Percentiles rank a stretch among this genome's conserved stretches.
These are phyloP conservation scores for Drosophila multiciliata DNA, from an alignment of 2,888 invertebrate species.

Conservation along the genomic window DNA sequence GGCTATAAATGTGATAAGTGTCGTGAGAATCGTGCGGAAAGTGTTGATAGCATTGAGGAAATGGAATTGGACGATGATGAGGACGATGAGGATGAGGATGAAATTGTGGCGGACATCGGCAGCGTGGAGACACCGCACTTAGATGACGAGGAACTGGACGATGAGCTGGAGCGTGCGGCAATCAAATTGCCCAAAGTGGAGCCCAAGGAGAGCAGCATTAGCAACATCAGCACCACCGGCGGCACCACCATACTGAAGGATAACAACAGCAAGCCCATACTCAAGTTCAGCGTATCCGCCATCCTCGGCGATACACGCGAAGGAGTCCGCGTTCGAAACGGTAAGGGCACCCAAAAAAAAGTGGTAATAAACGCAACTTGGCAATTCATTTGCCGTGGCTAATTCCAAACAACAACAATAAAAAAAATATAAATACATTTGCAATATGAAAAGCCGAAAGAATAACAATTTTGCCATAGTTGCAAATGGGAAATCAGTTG, in stretches of 20 bases:
- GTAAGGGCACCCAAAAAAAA: conserved; percentile 71
- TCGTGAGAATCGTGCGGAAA: conserved; percentile 69
- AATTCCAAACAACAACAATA: conserved; percentile 61
- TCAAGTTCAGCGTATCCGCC: conserved; percentile 97
- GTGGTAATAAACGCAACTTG: conserved; percentile 64
- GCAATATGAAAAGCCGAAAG: conserved; percentile 73
- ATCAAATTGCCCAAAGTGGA: conserved; percentile 80
- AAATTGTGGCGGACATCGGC: conserved; percentile 73
- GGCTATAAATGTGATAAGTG: conserved; percentile 79
- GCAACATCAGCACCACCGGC: conserved; percentile 37
- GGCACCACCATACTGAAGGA: conserved; percentile 83
- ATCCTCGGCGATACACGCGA: conserved; percentile 89
- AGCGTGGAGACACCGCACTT: conserved; percentile 63
- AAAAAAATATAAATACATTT: conserved; percentile 54
- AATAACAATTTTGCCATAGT: conserved; percentile 58
- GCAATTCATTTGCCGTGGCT: conserved; percentile 76
- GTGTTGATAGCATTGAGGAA: conserved; percentile 80
- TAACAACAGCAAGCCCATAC: conserved; percentile 89
- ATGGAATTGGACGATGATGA: conserved; percentile 76
- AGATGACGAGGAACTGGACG: conserved; percentile 74
- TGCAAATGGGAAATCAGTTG: conserved; percentile 11
- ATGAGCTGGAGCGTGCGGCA: conserved; percentile 62
- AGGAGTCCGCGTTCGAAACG: conserved; percentile 85
- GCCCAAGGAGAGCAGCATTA: conserved; percentile 51
- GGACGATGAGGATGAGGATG: conserved; percentile 68